Base-by-base conservation (phyloP, 64 coral and sea anemone species). In the Pachyseris speciosa region DNA sequence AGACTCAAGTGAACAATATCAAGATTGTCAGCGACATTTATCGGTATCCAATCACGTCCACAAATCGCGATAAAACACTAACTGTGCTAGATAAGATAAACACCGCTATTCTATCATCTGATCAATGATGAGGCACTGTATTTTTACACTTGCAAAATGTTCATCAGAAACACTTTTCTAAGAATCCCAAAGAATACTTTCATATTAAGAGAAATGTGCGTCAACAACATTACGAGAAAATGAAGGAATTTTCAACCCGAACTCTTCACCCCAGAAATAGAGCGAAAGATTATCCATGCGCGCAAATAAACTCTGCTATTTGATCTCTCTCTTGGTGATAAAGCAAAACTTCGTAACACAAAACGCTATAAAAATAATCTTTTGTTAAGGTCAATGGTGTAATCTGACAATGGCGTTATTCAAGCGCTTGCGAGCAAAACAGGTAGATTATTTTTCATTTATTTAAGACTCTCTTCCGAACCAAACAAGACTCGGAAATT, bases 21-120 rank as follows among this genome's bases (percentile, higher is more conserved):
- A 22, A 42, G 61, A 75, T 58, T 86, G 91, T 93, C 86, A 94
- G 45, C 55, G 37, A 66, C 68, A 25, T 83, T 30, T 72, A 79
- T 84, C 88, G 69, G 8, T 72, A 30, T 20, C 86, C 91, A 93
- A 93, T 93, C 78, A 90, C 61, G 72, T 60, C 39, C 44, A 40
- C 49, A 74, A 45, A 38, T 33, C 49, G 39, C 86, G 89, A 92
- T 92, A 85, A 48, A 80, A 28, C 68, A 16, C 71, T 69, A 86
- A 80, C 74, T 92, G 85, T 90, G 91, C 22, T 40, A 76, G 91
- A 97, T 85, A 96, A 93, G 83, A 81, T 81, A 81, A 81, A 81
- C 77, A 61, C 20, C 49, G 77, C 34, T 40, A 81, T 81, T 53
- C 34, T 40, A 81, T 81, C 77, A 81, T 60, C 34, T 81, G 29